These are phyloP conservation scores for Mythimna impura DNA, from an alignment of 2,888 invertebrate species.

Conservation along the genomic window DNA sequence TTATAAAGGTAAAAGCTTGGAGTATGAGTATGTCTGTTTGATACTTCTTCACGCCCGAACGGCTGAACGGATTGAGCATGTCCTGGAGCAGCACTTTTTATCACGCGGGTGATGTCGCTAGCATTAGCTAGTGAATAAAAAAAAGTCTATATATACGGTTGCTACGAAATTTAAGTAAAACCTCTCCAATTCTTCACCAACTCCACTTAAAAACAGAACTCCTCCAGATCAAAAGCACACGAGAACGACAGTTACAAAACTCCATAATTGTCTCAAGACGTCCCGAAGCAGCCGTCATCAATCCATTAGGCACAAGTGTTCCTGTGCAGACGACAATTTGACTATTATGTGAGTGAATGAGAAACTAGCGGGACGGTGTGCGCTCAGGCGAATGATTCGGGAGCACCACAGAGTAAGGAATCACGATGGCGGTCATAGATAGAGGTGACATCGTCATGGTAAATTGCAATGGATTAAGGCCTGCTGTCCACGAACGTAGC, in stretches of 20 bases:
- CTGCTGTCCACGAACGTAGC: too few relatives aligned
- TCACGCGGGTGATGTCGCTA: too few relatives aligned
- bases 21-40: too few relatives aligned
- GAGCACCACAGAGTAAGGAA: slow-evolving; percentile 21
- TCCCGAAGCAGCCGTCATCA: slow-evolving; percentile 49
- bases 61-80: too few relatives aligned
- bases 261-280: slow-evolving; percentile 58
- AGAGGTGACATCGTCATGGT: too few relatives aligned
- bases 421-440: too few relatives aligned
- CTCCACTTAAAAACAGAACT: slow-evolving; percentile 38
- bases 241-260: slow-evolving; percentile 36
- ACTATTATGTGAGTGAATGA: slow-evolving; percentile 63
- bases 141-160: background rate
- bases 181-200: background rate
- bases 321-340: slow-evolving; percentile 59
- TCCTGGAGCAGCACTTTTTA: too few relatives aligned
- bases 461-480: too few relatives aligned
- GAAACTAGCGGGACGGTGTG: slow-evolving; percentile 51
- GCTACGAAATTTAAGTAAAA: background rate
- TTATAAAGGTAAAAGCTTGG: too few relatives aligned
- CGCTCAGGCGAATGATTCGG: slow-evolving; percentile 56
- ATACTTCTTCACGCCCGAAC: too few relatives aligned
- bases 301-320: slow-evolving; percentile 60
- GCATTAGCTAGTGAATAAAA: too few relatives aligned
- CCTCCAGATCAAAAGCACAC: slow-evolving; percentile 4